Base-by-base conservation (phyloP, 2,113 vertebrate genomes). In the Ornithorhynchus anatinus region DNA sequence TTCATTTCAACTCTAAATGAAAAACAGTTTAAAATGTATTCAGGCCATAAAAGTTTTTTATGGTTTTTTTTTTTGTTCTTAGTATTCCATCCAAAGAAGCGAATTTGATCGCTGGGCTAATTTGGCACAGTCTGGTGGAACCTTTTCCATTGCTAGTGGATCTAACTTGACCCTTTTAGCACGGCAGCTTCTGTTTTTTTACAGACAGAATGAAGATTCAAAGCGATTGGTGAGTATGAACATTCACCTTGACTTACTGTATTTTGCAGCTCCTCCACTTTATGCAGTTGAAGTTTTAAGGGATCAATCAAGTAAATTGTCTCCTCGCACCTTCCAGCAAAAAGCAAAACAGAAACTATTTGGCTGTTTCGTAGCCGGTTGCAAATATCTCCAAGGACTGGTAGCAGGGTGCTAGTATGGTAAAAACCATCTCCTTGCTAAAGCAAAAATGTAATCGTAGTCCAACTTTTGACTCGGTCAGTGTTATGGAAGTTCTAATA, bases 101-200 rank as follows among this genome's bases (percentile, higher is more conserved):
- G 91, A 89, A 20, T 99, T 99, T 81, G 98, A 99, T 70, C 91
- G 84, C 51, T 93, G 82, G 56, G 93, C 92, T 64, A 89, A 84
- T 86, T 90, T 92, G 56, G 89, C 92, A 2, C 93, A 96, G 68
- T 81, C 91, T n/a, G 91, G 90, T 12, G 94, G 93, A 65, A 20
- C 84, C 6, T 89, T 93, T 59, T 84, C 86, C 10, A 45, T 90
- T 31, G 74, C 92, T 57, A 93, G 90, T 19, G 93, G 92, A 56
- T 74, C 90, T 12, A 88, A 84, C 72, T 94, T 99, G 67, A 94
- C 93, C 58, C 93, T 98, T 3, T 64, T 99, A 61, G 96, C 95
- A 71, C 95, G 97, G 73, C 96, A 94, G 61, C 93, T 99, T 63
- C 94, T 99, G 75, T 99, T 99, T 90, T 99, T 99, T 87, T 99